A percentile compares a stretch with the other conserved stretches of the same genome.
phyloP scores from a whole-genome alignment of 2,113 vertebrate genomes.

The Rhipidura dahli region DNA sequence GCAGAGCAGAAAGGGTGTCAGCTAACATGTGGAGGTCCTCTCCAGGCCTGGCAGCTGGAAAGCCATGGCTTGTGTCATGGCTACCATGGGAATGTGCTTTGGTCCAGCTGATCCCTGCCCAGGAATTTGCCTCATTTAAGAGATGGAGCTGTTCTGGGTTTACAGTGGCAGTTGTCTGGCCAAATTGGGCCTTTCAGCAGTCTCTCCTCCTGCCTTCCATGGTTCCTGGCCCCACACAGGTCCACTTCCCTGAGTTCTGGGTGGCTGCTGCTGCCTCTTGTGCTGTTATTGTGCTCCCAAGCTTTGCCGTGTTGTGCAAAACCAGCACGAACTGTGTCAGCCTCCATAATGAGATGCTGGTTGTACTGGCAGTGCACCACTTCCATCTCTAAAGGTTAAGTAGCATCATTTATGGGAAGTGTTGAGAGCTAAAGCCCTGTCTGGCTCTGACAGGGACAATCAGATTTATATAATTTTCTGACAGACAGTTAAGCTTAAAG shows the following conservation, averaged over 20 bases:
- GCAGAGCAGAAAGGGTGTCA: not conserved
- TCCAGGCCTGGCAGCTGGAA: not conserved
- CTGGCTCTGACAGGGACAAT: conserved; percentile 11
- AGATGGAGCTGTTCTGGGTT: not conserved
- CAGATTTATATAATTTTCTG: conserved; percentile 60
- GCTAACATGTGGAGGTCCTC: not conserved
- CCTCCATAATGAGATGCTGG: not conserved
- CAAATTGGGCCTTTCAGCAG: not conserved
- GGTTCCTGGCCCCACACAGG: fast-evolving
- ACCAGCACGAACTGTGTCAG: not conserved
- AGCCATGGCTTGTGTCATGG: fast-evolving
- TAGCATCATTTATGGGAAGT: not conserved
- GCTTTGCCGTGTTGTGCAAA: not conserved
- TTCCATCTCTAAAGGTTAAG: not conserved
- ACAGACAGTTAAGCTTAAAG: conserved; percentile 52
- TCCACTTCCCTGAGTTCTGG: not conserved
- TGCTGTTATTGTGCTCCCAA: not conserved
- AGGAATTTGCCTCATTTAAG: not conserved
- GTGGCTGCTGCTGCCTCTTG: not conserved
- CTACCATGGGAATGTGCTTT: not conserved
- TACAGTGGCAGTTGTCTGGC: fast-evolving
- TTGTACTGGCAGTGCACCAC: not conserved
- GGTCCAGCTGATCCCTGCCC: not conserved
- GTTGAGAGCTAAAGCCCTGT: conserved; percentile 25
- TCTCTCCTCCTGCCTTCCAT: not conserved